Evolutionary conservation across 2,113 vertebrate genomes (phyloP), one percentile per base, ranked within the genome.

Genomic region (Poicephalus meyeri): DNA sequence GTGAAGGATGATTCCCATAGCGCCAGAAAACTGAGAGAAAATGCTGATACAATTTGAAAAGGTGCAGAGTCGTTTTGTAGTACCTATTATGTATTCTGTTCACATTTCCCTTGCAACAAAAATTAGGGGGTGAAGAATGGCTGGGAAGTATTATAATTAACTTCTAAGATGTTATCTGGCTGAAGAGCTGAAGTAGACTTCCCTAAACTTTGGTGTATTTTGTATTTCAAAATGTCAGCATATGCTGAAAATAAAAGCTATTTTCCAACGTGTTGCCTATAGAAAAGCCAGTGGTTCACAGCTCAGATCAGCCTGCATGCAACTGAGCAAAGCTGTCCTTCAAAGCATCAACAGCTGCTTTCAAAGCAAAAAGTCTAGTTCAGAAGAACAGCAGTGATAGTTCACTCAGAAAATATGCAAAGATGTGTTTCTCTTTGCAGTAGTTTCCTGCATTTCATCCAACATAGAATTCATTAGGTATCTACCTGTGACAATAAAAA

Each of bases 31-130:
- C 13, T 16, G 28, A 66, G 11, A 47, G 52, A 9, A 35, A 44
- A 16, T 1, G 20, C 5, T 44, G 35, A n/a, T 80, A 2, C 39
- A 60, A 19, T 11, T n/a, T 41, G 56, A 26, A 53, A 13, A 1
- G 10, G 4, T 28, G n/a, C 42, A 47, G 31, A 86, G 42, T 16
- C 86, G 42, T 6, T 91, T 91, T 35, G 15, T 55, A 37, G n/a
- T 25, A 1, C 18, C 19, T 19, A 0, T n/a, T n/a, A 1, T 0
- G 1, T 60, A 23, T 5, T 64, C 26, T 42, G 29, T 42, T 64
- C 26, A 3, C 10, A 2, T 39, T 33, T 29, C 37, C 29, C 39
- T 46, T 50, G 29, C 33, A 65, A 16, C 25, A 24, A 50, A 15
- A 5, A 28, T 18, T 13, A 9, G 53, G 9, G 13, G 4, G 15